These are phyloP conservation scores for Archips xylosteana DNA, from an alignment of 2,888 invertebrate genomes.

Conservation along the genomic window DNA sequence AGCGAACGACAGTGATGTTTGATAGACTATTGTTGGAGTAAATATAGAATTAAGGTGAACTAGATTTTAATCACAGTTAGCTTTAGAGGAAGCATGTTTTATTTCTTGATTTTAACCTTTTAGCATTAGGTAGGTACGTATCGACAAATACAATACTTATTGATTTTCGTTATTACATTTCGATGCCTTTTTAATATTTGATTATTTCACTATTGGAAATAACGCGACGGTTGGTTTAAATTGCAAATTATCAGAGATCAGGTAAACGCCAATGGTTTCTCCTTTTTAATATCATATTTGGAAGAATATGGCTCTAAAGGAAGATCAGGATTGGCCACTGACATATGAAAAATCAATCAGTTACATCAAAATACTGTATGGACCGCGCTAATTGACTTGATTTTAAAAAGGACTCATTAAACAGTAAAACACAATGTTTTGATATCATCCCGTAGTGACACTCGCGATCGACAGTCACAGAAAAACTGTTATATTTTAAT, in stretches of 20 bases:
- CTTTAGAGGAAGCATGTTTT: constrained; percentile 74
- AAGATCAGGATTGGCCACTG: constrained; percentile 57
- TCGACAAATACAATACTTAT: constrained; percentile 52
- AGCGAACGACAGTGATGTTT: constrained; percentile 79
- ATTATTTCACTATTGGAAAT: constrained; percentile 58
- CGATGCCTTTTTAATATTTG: constrained; percentile 72
- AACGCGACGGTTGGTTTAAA: constrained; percentile 36
- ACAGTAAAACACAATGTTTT: constrained; percentile 46
- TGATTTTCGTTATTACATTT: constrained; percentile 52
- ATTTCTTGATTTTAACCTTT: constrained; percentile 75
- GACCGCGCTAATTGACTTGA: constrained; percentile 73
- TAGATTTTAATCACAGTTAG: constrained; percentile 42
- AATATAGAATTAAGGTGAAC: constrained; percentile 57
- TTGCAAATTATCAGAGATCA: constrained; percentile 35
- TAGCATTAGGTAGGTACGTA: constrained; percentile 61
- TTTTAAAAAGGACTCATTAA: constrained; percentile 72
- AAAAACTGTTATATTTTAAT: constrained; percentile 69
- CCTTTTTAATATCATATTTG: constrained; percentile 74
- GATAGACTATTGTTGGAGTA: constrained; percentile 80
- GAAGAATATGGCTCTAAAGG: constrained; percentile 75
- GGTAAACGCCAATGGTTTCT: constrained; percentile 47
- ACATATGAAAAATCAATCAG: constrained; percentile 65
- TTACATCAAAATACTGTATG: constrained; percentile 58
- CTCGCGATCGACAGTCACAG: constrained; percentile 18
- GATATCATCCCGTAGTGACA: constrained; percentile 8